Conservation (phyloP, 2,797 vertebrate genomes). For the Falco rusticolus region DNA sequence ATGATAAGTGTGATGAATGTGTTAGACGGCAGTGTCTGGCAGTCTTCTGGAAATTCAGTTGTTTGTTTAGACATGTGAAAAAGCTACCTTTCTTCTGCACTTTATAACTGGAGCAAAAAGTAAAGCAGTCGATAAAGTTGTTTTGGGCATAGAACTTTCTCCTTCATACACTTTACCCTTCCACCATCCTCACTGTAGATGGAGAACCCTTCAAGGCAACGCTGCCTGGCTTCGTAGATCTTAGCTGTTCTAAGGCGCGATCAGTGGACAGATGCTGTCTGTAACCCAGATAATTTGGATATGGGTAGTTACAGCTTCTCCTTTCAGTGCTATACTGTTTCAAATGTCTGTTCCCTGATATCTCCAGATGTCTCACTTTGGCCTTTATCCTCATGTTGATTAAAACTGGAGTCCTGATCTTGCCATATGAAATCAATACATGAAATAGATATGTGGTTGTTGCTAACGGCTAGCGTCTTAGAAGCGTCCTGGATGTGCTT, state of each 20-base stretch:
- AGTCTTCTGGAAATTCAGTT: background rate
- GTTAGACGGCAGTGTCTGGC: background rate
- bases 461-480: background rate
- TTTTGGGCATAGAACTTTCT: background rate
- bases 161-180: background rate
- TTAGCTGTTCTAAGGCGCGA: background rate
- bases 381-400: background rate
- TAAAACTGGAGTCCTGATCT: conserved; percentile 7
- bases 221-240: background rate
- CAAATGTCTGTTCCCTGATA: background rate
- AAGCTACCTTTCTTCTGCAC: background rate
- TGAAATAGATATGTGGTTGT: background rate
- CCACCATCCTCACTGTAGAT: background rate
- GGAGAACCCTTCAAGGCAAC: background rate
- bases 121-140: background rate
- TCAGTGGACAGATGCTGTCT: background rate
- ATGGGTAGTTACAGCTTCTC: background rate
- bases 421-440: background rate
- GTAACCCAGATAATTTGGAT: background rate
- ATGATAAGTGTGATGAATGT: background rate
- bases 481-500: background rate
- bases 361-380: conserved; percentile 37
- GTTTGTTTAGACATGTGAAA: background rate
- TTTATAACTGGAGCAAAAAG: background rate
- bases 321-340: background rate